A percentile compares a stretch with the other conserved stretches of the same genome.
These are phyloP conservation scores for Heliconius eleuchia DNA, from an alignment of 1,140 invertebrate genomes.

Conservation along the genomic window DNA sequence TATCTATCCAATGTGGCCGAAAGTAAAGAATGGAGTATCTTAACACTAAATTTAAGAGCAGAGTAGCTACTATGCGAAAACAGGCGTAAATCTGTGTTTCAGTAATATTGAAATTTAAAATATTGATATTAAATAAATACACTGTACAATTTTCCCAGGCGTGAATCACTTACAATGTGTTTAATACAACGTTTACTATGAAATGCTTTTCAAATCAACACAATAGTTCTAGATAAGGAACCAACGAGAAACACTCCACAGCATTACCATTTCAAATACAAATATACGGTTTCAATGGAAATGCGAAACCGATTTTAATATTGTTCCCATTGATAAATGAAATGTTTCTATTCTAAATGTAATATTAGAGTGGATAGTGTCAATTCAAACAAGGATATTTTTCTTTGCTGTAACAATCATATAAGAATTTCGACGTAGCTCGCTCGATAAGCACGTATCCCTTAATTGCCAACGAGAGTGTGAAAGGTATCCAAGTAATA, in stretches of 20 bases:
- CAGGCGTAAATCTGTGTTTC: background rate
- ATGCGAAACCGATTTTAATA: conserved; percentile 1
- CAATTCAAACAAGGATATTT: no score
- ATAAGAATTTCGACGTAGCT: no score
- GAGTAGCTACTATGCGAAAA: no score
- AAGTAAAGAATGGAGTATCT: no score
- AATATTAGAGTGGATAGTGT: background rate
- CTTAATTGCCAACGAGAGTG: no score
- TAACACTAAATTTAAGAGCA: no score
- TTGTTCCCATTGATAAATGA: conserved; percentile 2
- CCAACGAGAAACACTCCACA: conserved; percentile 3
- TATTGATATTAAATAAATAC: background rate
- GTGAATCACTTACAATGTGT: conserved; percentile 7
- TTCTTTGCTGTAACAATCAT: background rate
- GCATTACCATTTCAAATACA: background rate
- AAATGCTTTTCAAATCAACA: conserved; percentile 5
- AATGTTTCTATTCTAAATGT: background rate
- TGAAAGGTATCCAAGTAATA: no score
- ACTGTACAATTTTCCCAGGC: background rate
- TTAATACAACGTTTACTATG: conserved; percentile 4
- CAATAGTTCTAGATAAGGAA: conserved; percentile 6
- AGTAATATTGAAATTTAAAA: background rate
- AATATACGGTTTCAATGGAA: background rate
- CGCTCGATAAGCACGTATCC: no score
- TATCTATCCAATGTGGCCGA: no score